phyloP scores from a whole-genome alignment of 1,140 invertebrate species.

The Diabrotica virgifera region DNA sequence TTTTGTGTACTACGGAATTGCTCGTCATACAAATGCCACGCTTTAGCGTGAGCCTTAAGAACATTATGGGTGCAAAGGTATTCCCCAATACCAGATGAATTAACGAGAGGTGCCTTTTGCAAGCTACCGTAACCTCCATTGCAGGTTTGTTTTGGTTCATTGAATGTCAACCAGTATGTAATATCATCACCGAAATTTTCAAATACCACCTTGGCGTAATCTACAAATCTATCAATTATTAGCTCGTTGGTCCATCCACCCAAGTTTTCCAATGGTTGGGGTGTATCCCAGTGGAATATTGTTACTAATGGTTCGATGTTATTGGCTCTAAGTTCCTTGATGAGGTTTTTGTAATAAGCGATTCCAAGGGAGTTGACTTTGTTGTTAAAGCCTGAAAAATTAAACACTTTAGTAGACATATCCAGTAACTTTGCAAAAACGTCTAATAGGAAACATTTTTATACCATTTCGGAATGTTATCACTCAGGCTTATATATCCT shows the following conservation, averaged over 20 bases:
- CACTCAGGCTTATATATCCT: no score
- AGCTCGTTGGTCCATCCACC: conserved; percentile 53
- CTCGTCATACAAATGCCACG: conserved; percentile 37
- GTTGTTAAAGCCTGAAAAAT: conserved; percentile 38
- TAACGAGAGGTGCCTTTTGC: conserved; percentile 30
- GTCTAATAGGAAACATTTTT: no score
- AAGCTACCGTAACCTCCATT: conserved; percentile 26
- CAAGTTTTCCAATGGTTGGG: conserved; percentile 46
- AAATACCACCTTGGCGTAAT: conserved; percentile 43
- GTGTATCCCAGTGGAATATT: conserved; percentile 49
- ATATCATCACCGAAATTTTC: conserved; percentile 34
- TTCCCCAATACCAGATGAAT: conserved; percentile 34
- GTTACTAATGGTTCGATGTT: conserved; percentile 55
- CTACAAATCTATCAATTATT: conserved; percentile 43
- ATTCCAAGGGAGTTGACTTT: conserved; percentile 58
- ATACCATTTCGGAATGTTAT: no score
- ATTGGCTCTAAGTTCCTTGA: conserved; percentile 52
- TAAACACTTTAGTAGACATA: no score
- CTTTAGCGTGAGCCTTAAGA: conserved; percentile 36
- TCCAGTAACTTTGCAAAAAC: no score
- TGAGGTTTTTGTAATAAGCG: conserved; percentile 62
- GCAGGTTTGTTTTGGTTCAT: conserved; percentile 50
- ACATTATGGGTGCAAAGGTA: conserved; percentile 38
- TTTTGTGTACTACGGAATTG: conserved; percentile 31
- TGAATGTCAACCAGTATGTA: conserved; percentile 55